Conservation (phyloP, 2,888 invertebrate species). For the Plagiodera versicolora region DNA sequence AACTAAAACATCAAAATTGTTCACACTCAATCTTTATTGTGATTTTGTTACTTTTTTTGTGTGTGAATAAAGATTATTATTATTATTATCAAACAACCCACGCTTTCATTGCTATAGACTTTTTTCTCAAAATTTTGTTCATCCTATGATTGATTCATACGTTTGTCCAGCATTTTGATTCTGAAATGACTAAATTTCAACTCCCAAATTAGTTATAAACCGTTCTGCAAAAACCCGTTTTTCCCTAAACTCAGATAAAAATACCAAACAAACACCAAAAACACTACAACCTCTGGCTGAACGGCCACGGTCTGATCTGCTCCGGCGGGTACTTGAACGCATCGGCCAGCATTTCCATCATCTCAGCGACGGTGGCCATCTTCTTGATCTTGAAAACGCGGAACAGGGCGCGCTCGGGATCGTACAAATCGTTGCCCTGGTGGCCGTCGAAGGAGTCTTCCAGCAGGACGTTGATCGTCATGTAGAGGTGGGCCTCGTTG, state of each 20-base stretch:
- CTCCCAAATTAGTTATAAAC: no score
- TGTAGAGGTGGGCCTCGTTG: constrained; percentile 95
- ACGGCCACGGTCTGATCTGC: constrained; percentile 92
- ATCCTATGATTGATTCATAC: no score
- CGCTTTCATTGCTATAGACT: no score
- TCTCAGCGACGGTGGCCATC: constrained; percentile 80
- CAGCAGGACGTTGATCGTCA: constrained; percentile 84
- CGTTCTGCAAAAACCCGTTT: constrained; percentile 3
- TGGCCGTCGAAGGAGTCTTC: constrained; percentile 92
- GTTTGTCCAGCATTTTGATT: no score
- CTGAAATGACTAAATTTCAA: no score
- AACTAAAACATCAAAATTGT: no score
- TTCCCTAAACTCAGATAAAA: no score
- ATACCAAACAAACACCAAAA: constrained; percentile 13
- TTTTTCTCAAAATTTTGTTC: no score
- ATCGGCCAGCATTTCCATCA: constrained; percentile 83
- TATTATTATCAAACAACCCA: no score
- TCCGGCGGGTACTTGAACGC: constrained; percentile 85
- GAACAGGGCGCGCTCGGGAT: constrained; percentile 83
- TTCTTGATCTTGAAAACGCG: constrained; percentile 88
- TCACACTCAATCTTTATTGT: no score
- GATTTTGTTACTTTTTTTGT: no score
- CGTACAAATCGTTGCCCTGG: constrained; percentile 95
- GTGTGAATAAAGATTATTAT: no score
- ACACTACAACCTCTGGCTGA: constrained; percentile 65